These are phyloP conservation scores for Tetranychus truncatus DNA, from an alignment of 2,888 invertebrate species.

Conservation along the genomic window DNA sequence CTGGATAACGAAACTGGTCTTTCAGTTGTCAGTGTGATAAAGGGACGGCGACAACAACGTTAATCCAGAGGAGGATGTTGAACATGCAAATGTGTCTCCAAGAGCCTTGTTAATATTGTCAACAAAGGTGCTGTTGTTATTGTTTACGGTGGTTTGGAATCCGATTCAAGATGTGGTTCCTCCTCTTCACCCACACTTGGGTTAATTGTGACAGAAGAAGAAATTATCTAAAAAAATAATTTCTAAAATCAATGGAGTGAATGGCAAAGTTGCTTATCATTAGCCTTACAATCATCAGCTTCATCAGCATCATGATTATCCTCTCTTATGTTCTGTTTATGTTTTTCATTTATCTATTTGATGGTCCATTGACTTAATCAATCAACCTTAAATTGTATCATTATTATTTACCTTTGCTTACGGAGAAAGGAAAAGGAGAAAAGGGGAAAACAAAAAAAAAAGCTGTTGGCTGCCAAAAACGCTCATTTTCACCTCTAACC, in stretches of 20 bases:
- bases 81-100: background rate
- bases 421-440: background rate
- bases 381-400: background rate
- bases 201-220: background rate
- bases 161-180: no score
- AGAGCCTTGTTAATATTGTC: no score
- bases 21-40: background rate
- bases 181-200: no score
- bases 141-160: no score
- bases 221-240: background rate
- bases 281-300: background rate
- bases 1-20: background rate
- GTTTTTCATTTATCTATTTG: background rate
- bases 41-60: background rate
- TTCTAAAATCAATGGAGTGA: background rate
- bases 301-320: background rate
- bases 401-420: background rate
- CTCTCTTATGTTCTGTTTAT: background rate
- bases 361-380: background rate
- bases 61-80: background rate
- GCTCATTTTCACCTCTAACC: background rate
- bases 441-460: background rate
- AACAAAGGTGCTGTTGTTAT: no score
- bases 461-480: no score
- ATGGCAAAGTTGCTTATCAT: background rate